phyloP scores from a whole-genome alignment of 2,888 invertebrate species.

The Amiota minor region DNA sequence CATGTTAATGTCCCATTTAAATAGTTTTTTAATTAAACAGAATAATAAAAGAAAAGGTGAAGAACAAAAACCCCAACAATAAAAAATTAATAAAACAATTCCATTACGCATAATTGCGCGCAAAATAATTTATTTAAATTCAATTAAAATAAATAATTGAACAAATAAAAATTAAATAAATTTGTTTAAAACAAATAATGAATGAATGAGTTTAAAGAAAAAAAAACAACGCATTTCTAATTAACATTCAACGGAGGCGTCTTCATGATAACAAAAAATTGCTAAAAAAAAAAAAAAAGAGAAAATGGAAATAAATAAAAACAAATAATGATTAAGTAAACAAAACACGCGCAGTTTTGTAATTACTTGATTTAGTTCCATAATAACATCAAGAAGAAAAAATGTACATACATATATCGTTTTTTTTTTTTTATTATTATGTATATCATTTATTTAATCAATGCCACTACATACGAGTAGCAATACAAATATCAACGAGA shows the following conservation, averaged over 20 bases:
- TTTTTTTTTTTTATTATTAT: background rate
- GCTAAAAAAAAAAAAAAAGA: background rate
- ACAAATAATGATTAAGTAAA: conserved; percentile 40
- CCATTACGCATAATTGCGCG: conserved; percentile 27
- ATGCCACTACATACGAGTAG: too few species aligned
- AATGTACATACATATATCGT: background rate
- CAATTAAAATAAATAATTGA: conserved; percentile 19
- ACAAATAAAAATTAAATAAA: conserved; percentile 26
- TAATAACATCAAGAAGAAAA: background rate
- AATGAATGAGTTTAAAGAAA: background rate
- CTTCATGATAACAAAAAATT: conserved; percentile 22
- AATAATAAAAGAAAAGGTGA: conserved; percentile 50
- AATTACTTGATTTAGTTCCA: conserved; percentile 28
- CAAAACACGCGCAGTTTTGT: conserved; percentile 38
- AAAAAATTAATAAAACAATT: conserved; percentile 29
- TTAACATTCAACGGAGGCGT: conserved; percentile 53
- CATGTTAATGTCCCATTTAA: background rate
- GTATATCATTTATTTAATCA: background rate
- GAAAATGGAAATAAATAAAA: conserved; percentile 20
- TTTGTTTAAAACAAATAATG: conserved; percentile 9
- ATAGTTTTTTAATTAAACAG: conserved; percentile 1
- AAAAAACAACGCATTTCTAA: conserved; percentile 47
- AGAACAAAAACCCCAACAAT: too few species aligned
- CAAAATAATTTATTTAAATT: conserved; percentile 15
- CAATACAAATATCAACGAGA: too few species aligned